Evolutionary conservation across 1,140 invertebrate species (phyloP), one percentile per base, ranked within the genome.

Genomic region (Brachionus rubens): DNA sequence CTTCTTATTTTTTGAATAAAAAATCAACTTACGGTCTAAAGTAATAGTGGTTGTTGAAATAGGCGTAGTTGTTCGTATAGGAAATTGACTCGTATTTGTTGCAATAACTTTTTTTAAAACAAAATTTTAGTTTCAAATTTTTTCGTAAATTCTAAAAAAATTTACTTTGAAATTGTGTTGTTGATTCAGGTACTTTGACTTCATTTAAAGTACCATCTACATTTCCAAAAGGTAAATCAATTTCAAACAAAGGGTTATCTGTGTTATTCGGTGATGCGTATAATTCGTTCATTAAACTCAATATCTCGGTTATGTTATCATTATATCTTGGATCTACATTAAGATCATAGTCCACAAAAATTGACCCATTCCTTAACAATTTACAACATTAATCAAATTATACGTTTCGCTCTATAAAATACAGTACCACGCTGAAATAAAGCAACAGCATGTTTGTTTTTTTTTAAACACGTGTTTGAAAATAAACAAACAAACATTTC

Each of bases 291-390:
- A 72, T 48, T 19, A 72, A 72, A 3, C 16, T 12, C 19, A 36
- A 24, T 30, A 72, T 72, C 33, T 72, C 46, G 16, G 24, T 0
- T 14, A 72, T 40, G 16, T 30, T 28, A 6, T 72, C 68, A 54
- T 72, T 72, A 54, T 16, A 72, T 36, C 68, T 30, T 21, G 68
- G 68, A 50, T 72, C 68, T 19, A 72, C 33, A 52, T 50, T 72
- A 19, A 72, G 14, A 36, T 72, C 68, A 26, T 72, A 72, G 28
- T 72, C 68, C 5, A 72, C 68, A 40, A 50, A 33, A 30, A 72
- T 6, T 36, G 68, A 72, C 7, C 9, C 47, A 41, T 47, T 21
- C 40, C 68, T 72, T 62, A 36, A 36, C 9, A 5, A 36, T 9
- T 5, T 5, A 36, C 3, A 36, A 36, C 3, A 5, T 36, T 36